Conservation (phyloP, 2,888 invertebrate genomes). For the Lumbricus terrestris region DNA sequence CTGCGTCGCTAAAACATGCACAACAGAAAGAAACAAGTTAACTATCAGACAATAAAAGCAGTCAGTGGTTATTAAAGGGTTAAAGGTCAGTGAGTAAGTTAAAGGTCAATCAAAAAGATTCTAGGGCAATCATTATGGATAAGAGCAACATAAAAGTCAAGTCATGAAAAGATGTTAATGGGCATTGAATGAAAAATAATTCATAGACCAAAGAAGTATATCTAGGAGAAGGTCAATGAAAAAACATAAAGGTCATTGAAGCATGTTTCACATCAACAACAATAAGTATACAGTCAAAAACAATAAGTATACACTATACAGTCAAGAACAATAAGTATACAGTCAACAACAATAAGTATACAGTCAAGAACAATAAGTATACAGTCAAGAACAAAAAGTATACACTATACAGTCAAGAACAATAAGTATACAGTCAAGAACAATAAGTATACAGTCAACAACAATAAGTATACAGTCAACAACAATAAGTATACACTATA, state of each 20-base stretch:
- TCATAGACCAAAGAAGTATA: background rate
- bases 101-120: background rate
- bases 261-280: background rate
- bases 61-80: background rate
- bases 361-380: background rate
- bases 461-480: no score
- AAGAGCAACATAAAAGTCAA: background rate
- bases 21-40: background rate
- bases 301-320: no score
- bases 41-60: background rate
- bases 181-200: background rate
- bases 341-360: no score
- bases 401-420: no score
- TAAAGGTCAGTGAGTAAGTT: background rate
- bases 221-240: background rate
- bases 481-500: no score
- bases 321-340: no score
- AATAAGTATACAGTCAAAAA: background rate
- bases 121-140: no score
- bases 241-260: background rate
- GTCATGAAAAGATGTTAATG: background rate
- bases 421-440: no score
- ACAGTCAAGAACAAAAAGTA: no score
- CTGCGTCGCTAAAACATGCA: conserved; percentile 68
- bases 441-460: background rate